Conservation (phyloP, 35 echinoderm and acorn worm genomes). For the Heliocidaris erythrogramma region DNA sequence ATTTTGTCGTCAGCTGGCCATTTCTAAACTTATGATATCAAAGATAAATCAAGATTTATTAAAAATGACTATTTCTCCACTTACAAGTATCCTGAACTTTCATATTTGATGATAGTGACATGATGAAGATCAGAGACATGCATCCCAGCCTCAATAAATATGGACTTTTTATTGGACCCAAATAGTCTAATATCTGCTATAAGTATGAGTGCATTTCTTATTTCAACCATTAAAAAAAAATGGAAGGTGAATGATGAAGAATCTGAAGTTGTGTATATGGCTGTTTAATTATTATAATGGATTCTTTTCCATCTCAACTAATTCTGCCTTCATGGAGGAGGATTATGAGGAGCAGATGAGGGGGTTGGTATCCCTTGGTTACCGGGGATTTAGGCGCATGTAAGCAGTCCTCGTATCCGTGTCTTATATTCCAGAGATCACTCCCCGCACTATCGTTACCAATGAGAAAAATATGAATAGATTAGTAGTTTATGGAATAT, state of each 20-base stretch:
- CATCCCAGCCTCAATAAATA: too few species aligned
- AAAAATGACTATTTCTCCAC: not conserved
- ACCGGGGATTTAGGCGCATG: not conserved
- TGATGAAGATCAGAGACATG: not conserved
- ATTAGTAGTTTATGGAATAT: conserved; percentile 19
- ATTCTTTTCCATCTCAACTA: not conserved
- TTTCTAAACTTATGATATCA: not conserved
- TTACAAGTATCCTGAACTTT: not conserved
- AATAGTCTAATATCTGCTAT: not conserved
- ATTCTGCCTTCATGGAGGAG: not conserved
- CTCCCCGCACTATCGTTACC: not conserved
- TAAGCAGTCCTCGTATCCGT: not conserved
- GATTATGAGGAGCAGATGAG: not conserved
- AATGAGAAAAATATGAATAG: conserved; percentile 44
- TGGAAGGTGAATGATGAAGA: not conserved
- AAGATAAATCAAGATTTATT: not conserved
- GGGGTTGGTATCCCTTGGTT: conserved; percentile 2
- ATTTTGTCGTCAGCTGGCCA: not conserved
- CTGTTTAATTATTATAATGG: conserved; percentile 19
- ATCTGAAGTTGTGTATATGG: not conserved
- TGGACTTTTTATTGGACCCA: not conserved
- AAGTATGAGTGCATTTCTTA: not conserved
- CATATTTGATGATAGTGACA: not conserved
- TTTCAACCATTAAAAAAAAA: not conserved
- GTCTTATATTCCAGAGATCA: conserved; percentile 19